phyloP scores from a whole-genome alignment of 2,888 invertebrate species.

The Lysandra coridon region DNA sequence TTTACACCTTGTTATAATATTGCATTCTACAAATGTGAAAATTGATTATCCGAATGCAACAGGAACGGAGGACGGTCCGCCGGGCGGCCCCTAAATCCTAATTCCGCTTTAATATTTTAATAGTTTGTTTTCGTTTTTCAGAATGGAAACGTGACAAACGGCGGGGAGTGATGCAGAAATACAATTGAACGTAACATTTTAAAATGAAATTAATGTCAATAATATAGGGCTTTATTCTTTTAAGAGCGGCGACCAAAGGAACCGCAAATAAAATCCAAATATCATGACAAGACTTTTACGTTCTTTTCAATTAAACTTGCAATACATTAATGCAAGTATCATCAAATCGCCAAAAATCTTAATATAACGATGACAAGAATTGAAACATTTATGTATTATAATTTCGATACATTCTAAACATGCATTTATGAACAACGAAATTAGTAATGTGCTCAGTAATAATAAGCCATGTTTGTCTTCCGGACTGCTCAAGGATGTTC shows the following conservation, averaged over 20 bases:
- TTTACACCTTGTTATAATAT: not conserved
- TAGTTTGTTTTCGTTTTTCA: slow-evolving; percentile 43
- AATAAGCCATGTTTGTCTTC: not conserved
- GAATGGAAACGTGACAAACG: slow-evolving; percentile 67
- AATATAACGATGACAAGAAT: not conserved
- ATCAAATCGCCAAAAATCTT: not conserved
- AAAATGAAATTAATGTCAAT: slow-evolving; percentile 32
- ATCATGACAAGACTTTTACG: not conserved
- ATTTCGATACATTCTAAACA: slow-evolving; percentile 33
- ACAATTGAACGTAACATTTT: slow-evolving; percentile 12
- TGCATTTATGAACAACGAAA: slow-evolving; percentile 38
- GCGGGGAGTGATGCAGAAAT: slow-evolving; percentile 54
- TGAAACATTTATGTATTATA: not conserved
- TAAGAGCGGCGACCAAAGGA: not conserved
- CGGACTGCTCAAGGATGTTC: slow-evolving; percentile 14
- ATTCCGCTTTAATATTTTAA: not conserved
- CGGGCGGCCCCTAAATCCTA: too few species aligned
- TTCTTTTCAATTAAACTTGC: not conserved
- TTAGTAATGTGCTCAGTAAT: slow-evolving; percentile 12
- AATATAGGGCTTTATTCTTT: not conserved
- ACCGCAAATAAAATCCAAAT: not conserved
- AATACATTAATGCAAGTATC: not conserved
- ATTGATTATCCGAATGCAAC: not conserved
- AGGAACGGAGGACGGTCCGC: too few species aligned
- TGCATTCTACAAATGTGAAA: not conserved